Base-by-base conservation (phyloP, 1,140 invertebrate genomes). In the Probaryconus sp. region DNA sequence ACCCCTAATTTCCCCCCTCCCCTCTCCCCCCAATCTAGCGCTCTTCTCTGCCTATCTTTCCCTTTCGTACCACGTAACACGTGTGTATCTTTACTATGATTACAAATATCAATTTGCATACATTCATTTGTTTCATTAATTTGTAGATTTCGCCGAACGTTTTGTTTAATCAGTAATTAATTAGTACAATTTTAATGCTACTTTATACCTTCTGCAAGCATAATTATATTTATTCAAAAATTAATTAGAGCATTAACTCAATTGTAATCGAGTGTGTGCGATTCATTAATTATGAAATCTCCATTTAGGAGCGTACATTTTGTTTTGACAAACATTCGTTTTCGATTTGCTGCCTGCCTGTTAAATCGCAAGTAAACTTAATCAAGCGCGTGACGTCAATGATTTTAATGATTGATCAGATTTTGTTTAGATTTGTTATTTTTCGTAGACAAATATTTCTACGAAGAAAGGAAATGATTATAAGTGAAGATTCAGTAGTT, bases 51-150 rank as follows among this genome's bases (percentile, higher is more conserved):
- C 28, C 45, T 31, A 28, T 33, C 21, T 31, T 10, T 16, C 17
- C 28, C 16, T 33, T 14, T 50, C 16, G 10, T 10, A 9, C n/a
- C n/a, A n/a, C 43, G 45, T 18, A 13, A 35, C 28, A 33, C 14
- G 47, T 7, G 48, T 24, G 30, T 51, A 51, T 24, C 31, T 51
- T 37, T 38, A 18, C 48, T 21, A 51, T 10, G 31, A 33, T 51
- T 51, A 51, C 31, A 26, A 37, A 51, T 51, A 33, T 51, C 48
- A 20, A 24, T 51, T 51, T 51, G 48, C 48, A 51, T 51, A 51
- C 18, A 51, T 51, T 33, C 20, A 24, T 18, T 20, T 28, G 26
- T 20, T 33, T 7, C 14, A 50, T 50, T 50, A 50, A 50, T 50
- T 50, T 50, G 28, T 24, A 33, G 14, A 50, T 31, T 33, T 6